Percentiles rank a stretch among this genome's conserved stretches.
Conservation (phyloP, 2,113 vertebrate genomes). For the Crypturellus undulatus region DNA sequence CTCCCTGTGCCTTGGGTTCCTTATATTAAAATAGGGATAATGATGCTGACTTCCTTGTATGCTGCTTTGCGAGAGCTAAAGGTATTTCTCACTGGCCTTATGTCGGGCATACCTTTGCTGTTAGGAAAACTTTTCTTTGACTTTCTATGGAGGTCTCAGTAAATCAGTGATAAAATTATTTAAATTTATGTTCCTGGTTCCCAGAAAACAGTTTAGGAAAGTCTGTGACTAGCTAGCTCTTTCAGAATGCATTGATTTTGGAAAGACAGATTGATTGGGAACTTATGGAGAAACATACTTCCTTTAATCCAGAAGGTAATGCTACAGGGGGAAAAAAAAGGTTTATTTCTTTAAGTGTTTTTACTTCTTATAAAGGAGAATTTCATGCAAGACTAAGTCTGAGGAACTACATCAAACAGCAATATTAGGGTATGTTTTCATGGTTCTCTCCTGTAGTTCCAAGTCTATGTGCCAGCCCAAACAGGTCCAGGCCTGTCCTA, state of each 20-base stretch:
- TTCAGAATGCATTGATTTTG: background rate
- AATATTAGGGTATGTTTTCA: background rate
- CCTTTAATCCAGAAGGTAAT: background rate
- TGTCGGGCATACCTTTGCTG: background rate
- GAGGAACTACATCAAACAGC: background rate
- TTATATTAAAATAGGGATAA: background rate
- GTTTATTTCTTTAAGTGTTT: background rate
- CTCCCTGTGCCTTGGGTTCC: background rate
- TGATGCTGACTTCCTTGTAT: background rate
- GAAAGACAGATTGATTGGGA: background rate
- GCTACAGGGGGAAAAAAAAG: background rate
- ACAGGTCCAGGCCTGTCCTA: background rate
- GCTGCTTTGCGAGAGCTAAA: background rate
- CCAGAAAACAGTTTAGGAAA: background rate
- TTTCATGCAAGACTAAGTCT: slow-evolving; percentile 23
- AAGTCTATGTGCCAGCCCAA: background rate
- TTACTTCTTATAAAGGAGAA: slow-evolving; percentile 5
- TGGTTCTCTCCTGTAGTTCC: background rate
- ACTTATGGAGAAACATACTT: background rate
- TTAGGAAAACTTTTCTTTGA: background rate
- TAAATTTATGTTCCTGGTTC: background rate
- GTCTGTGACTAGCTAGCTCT: background rate
- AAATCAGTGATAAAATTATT: background rate
- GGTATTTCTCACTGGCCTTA: background rate
- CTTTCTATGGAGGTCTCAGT: background rate